Base-by-base conservation (phyloP, 2,797 vertebrate genomes). In the Lagocephalus sceleratus region DNA sequence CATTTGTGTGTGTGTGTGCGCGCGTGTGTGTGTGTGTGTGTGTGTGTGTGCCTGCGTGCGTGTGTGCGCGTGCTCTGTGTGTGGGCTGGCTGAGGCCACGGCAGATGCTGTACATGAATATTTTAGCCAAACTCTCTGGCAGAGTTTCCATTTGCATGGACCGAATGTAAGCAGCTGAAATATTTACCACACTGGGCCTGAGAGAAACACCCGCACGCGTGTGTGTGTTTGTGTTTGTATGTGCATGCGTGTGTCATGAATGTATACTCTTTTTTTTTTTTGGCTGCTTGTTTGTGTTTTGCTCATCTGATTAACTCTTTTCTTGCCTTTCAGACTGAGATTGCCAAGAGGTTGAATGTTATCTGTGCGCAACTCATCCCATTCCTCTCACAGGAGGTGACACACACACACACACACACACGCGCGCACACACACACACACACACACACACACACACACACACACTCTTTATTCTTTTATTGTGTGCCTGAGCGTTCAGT, bases 351-450 rank as follows among this genome's bases (percentile, higher is more conserved):
- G 53, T 83, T 93, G 69, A 89, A 94, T 2, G 93, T 94, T 73
- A 93, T 93, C 79, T 93, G 91, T 8, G 90, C 91, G 54, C 92
- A 91, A 70, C 85, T 93, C 87, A 93, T 91, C 84, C 92, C 90
- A 21, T 91, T 92, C 85, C 87, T 91, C 73, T 91, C 90, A 51
- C 88, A 90, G 80, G 91, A 94, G 93, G 94, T 96, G 79, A 80
- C 72, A 68, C 44, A 68, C 46, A 43, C 53, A 57, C 61, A 55
- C 64, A 42, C 54, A 47, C 70, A 20, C 62, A 53, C 58, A 38
- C 62, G 20, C 56, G 17, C 56, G 57, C 59, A 46, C 66, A 61
- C 52, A 54, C 61, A 41, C 57, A 32, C 65, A 48, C 59, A 39
- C 47, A 53, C 50, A 62, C 65, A 57, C 60, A 47, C 35, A 46